These are phyloP conservation scores for Bettongia penicillata DNA, from an alignment of 2,113 vertebrate genomes.

Conservation along the genomic window DNA sequence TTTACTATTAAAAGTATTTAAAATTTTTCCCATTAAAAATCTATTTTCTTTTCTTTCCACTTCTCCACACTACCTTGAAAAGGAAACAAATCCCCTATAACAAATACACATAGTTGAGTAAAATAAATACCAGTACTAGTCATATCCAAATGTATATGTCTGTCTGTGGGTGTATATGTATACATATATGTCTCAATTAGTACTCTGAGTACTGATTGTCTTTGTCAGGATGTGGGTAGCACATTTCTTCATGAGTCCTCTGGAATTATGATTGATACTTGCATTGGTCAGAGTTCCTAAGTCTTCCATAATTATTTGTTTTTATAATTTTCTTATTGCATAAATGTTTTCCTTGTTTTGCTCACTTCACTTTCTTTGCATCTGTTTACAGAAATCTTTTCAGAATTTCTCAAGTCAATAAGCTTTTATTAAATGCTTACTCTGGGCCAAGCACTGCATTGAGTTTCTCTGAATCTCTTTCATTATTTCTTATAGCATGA, in stretches of 20 bases:
- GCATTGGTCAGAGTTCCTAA: not conserved
- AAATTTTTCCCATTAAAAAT: not conserved
- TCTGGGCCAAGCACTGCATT: too few relatives aligned
- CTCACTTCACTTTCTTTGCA: not conserved
- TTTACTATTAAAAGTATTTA: not conserved
- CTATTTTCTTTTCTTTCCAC: not conserved
- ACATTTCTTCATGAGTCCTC: not conserved
- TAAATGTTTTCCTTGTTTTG: not conserved
- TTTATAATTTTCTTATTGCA: not conserved
- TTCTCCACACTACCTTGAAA: not conserved
- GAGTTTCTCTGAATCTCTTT: too few relatives aligned
- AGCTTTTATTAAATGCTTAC: not conserved
- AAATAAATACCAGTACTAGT: not conserved
- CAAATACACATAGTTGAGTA: not conserved
- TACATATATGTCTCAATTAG: not conserved
- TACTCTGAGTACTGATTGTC: not conserved
- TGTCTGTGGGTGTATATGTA: not conserved
- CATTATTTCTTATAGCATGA: too few relatives aligned
- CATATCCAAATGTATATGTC: not conserved
- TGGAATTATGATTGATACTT: not conserved
- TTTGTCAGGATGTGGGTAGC: not conserved
- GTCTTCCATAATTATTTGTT: not conserved
- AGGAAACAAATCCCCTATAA: not conserved
- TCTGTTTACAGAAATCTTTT: not conserved
- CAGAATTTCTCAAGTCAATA: not conserved